Evolutionary conservation across 1,140 invertebrate genomes (phyloP), one percentile per base, ranked within the genome.

Genomic region (Acromyrmex charruanus): DNA sequence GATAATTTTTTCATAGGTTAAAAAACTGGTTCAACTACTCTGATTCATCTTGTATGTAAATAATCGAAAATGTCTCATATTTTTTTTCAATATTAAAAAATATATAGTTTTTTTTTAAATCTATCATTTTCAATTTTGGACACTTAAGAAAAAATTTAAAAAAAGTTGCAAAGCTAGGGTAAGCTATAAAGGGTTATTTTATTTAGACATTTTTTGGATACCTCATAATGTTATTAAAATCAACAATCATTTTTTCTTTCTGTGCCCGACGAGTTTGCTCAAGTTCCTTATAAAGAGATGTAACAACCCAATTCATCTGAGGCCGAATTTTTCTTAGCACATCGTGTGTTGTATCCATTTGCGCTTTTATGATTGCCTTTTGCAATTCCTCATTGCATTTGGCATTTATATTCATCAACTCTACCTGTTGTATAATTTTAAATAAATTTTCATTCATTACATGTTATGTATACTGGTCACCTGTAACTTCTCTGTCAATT

Each of bases 211-310:
- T 49, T 14, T 49, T 4, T 16, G 10, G 2, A 16, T 86, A 94
- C 94, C 92, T 93, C 31, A 93, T 87, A n/a, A 92, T 93, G 75
- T 91, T 90, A 92, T 94, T 93, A 49, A 95, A 94, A 85, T 95
- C 93, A 44, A 89, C 88, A n/a, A 94, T 92, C 65, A 95, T 94
- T 25, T 90, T 92, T 14, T 92, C 72, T 28, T 79, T 91, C 72
- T 94, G 88, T 2, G 87, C 87, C 9, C 65, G 84, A 72, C 91
- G 75, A 72, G 91, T 89, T 68, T 90, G 68, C 3, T 94, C 87
- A 51, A 95, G 91, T 72, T 94, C 89, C 39, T 90, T 80, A n/a
- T 93, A 87, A n/a, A 95, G 49, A 16, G 87, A 80, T 14, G 74
- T 71, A 2, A 94, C 61, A 18, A 93, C 71, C 12, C 88, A 79